Evolutionary conservation across 2,888 invertebrate genomes (phyloP).

Genomic region (Timema podura): DNA sequence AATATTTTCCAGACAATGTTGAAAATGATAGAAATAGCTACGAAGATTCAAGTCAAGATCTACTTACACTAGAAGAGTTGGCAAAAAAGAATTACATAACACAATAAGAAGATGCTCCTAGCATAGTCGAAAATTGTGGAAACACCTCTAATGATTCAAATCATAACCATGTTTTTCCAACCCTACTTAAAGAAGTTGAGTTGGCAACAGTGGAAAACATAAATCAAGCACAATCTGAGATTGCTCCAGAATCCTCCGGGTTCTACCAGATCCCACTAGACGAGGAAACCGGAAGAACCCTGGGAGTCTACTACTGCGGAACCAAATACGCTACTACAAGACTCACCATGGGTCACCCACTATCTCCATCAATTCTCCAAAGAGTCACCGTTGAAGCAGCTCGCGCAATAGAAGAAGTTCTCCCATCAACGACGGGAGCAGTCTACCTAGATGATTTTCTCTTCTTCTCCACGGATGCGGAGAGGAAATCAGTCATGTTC

Average conservation of each 20-base stretch:
- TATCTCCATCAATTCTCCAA: no score
- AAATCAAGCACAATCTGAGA: background rate
- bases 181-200: background rate
- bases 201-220: constrained; percentile 1
- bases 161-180: background rate
- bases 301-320: no score
- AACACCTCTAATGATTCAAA: constrained; percentile 1
- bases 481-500: no score
- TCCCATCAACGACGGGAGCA: no score
- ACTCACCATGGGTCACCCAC: no score
- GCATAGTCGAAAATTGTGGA: background rate
- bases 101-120: background rate
- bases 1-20: background rate
- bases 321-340: no score
- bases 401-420: no score
- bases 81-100: background rate
- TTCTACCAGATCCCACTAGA: no score
- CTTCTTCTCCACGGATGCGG: no score
- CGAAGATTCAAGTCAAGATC: background rate
- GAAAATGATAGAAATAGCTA: background rate
- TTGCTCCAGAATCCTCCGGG: background rate
- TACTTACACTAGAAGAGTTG: constrained; percentile 5
- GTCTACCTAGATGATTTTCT: no score
- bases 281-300: no score
- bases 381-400: no score